phyloP scores from a whole-genome alignment of 2,113 vertebrate species.

The Myrmecobius fasciatus region DNA sequence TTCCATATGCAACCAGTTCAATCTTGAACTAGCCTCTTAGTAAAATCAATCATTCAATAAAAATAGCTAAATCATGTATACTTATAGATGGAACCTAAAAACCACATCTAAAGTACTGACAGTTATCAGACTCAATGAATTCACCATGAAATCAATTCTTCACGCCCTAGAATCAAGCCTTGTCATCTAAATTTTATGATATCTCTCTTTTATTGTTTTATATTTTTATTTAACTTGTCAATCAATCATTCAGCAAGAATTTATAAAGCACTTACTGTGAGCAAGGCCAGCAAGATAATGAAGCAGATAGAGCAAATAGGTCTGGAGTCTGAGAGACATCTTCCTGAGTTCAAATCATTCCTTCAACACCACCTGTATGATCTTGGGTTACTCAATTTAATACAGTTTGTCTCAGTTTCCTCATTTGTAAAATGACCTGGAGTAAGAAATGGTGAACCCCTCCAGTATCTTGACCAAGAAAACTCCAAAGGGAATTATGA shows the following conservation, averaged over 20 bases:
- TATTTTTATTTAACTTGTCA: constrained; percentile 33
- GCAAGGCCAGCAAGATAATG: neutral
- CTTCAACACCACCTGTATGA: neutral
- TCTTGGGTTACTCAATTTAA: neutral
- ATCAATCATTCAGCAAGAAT: constrained; percentile 21
- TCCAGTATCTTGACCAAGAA: neutral
- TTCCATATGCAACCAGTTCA: neutral
- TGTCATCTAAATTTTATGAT: constrained; percentile 7
- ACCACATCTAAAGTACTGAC: neutral
- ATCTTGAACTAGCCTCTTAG: constrained; percentile 31
- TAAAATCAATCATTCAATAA: neutral
- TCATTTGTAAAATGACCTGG: neutral
- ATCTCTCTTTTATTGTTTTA: neutral
- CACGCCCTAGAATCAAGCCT: constrained; percentile 2
- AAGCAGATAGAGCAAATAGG: neutral
- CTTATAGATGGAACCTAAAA: constrained; percentile 15
- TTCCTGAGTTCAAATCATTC: neutral
- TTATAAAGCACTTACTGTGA: neutral
- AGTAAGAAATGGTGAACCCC: neutral
- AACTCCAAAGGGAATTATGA: neutral
- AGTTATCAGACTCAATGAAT: neutral
- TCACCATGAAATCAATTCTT: neutral
- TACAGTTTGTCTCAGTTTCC: neutral
- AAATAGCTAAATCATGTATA: neutral
- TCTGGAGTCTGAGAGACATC: neutral